Evolutionary conservation across 2,797 vertebrate genomes (phyloP).

Genomic region (Takifugu rubripes): DNA sequence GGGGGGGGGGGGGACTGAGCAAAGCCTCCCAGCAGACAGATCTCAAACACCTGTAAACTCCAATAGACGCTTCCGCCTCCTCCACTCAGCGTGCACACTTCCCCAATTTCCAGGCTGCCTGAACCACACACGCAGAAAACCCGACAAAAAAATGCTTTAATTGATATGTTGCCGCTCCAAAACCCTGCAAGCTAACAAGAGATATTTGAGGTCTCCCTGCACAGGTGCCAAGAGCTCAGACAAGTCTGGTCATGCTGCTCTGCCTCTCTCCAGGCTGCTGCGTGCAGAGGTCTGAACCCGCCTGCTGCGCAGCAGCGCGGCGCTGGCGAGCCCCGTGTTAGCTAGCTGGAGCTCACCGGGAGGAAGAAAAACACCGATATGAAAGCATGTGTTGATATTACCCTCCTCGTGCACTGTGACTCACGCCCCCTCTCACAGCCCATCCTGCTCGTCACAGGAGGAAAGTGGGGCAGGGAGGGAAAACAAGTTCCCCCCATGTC

Average conservation of each 20-base stretch:
- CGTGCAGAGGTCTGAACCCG: conserved; percentile 65
- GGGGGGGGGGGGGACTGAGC: no score
- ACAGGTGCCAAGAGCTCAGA: conserved; percentile 49
- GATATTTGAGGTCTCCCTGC: conserved; percentile 46
- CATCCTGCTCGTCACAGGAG: conserved; percentile 46
- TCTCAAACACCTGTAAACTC: no score
- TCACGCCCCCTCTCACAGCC: conserved; percentile 46
- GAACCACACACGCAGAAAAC: conserved; percentile 2
- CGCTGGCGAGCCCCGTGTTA: conserved; percentile 31
- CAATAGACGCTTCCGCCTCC: no score
- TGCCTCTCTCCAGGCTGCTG: conserved; percentile 50
- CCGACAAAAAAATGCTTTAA: not conserved
- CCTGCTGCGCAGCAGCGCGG: conserved; percentile 54
- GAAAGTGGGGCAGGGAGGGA: conserved; percentile 28
- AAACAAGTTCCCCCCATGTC: conserved; percentile 45
- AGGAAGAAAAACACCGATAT: conserved; percentile 28
- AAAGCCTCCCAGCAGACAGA: no score
- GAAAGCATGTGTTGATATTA: conserved; percentile 53
- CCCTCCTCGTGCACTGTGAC: conserved; percentile 52
- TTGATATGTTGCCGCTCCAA: conserved; percentile 19
- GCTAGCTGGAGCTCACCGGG: conserved; percentile 39
- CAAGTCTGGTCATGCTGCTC: conserved; percentile 75
- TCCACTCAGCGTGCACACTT: not conserved
- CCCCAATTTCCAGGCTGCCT: not conserved
- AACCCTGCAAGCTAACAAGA: conserved; percentile 19